Conservation (phyloP, 2,888 invertebrate genomes). For the Agrotis clavis region DNA sequence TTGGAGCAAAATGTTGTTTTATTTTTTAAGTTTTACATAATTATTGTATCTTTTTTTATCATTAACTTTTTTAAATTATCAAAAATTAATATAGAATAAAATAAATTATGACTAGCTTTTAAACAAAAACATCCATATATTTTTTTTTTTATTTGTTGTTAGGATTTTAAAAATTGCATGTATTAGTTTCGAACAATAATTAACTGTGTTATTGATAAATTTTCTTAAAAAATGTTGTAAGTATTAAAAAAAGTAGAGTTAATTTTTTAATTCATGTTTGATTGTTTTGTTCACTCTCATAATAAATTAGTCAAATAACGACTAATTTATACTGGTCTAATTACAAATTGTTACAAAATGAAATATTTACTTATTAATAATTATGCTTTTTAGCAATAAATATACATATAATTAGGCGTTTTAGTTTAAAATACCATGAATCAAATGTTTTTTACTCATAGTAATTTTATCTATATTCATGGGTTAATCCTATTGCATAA, state of each 20-base stretch:
- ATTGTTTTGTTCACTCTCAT: not conserved
- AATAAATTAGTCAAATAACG: too few relatives aligned
- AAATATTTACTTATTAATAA: not conserved
- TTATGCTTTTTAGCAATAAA: constrained; percentile 10
- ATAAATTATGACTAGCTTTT: not conserved
- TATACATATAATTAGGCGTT: not conserved
- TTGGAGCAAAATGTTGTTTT: constrained; percentile 7
- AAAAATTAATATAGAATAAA: not conserved
- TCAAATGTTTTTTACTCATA: constrained; percentile 5
- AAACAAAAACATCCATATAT: not conserved
- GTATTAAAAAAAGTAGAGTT: too few relatives aligned
- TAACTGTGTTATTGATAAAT: not conserved
- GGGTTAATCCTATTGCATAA: not conserved
- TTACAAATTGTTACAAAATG: not conserved
- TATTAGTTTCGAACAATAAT: not conserved
- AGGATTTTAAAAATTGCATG: not conserved
- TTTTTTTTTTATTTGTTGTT: not conserved
- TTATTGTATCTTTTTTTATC: constrained; percentile 4
- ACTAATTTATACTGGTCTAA: not conserved
- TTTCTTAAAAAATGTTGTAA: not conserved
- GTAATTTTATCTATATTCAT: constrained; percentile 1
- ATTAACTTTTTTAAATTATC: too few relatives aligned
- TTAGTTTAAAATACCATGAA: not conserved
- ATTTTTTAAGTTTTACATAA: constrained; percentile 22
- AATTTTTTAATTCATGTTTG: not conserved